Percentiles rank a stretch among this genome's conserved stretches.
Conservation (phyloP, 2,113 vertebrate species). For the Silurus meridionalis region DNA sequence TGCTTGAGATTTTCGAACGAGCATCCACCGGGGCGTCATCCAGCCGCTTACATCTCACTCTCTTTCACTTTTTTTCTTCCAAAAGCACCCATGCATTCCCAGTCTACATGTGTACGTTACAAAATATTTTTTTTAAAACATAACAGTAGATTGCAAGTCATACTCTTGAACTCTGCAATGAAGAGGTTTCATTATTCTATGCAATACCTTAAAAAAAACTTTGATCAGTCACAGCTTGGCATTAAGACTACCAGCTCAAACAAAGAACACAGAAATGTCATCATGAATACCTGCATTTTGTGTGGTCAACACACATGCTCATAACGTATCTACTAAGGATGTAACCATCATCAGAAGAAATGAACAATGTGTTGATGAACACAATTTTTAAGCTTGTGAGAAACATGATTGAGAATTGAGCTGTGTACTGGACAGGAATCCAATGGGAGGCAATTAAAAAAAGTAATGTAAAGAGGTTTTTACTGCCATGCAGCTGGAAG, state of each 20-base stretch:
- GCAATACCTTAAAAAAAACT: background rate
- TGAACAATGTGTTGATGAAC: background rate
- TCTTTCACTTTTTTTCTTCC: background rate
- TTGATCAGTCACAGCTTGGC: conserved; percentile 31
- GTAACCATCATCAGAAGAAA: background rate
- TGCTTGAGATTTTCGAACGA: conserved; percentile 6
- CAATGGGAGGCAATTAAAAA: background rate
- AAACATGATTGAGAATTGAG: background rate
- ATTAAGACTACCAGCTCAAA: conserved; percentile 19
- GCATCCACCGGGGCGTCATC: background rate
- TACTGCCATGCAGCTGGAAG: background rate
- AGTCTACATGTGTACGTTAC: background rate
- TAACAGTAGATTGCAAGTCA: conserved; percentile 2
- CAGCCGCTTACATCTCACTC: too few species aligned
- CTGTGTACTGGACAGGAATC: background rate
- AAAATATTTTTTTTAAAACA: background rate
- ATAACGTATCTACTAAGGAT: background rate
- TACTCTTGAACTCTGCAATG: background rate
- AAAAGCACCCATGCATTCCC: background rate
- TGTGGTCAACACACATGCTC: background rate
- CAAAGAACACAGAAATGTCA: background rate
- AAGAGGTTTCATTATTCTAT: background rate
- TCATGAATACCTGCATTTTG: background rate
- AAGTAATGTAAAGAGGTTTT: background rate
- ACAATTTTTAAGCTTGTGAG: background rate